These are phyloP conservation scores for Carassius auratus DNA, from an alignment of 2,113 vertebrate genomes.

Conservation along the genomic window DNA sequence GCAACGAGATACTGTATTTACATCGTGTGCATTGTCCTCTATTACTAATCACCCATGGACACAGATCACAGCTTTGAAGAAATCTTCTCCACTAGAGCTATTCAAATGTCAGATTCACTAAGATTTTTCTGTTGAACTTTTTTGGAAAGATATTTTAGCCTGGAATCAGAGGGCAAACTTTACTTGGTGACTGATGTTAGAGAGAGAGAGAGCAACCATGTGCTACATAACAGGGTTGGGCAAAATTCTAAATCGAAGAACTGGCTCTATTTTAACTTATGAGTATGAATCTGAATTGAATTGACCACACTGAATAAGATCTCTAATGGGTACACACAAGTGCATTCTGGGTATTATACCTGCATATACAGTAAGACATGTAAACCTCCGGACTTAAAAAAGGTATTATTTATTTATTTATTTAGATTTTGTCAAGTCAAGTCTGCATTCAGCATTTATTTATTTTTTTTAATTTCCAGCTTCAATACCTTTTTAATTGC, in stretches of 20 bases:
- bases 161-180: neutral
- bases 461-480: neutral
- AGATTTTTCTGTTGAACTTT: slow-evolving; percentile 16
- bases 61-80: slow-evolving; percentile 22
- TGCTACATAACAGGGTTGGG: neutral
- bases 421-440: neutral
- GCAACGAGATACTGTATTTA: slow-evolving; percentile 23
- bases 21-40: slow-evolving; percentile 28
- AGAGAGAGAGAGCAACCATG: neutral
- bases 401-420: neutral
- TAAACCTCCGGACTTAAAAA: neutral
- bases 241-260: neutral
- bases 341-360: neutral
- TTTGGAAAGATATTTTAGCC: slow-evolving; percentile 1
- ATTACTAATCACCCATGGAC: slow-evolving; percentile 11
- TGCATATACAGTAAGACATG: neutral
- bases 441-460: neutral
- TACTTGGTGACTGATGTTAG: neutral
- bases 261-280: neutral
- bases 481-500: too few relatives aligned
- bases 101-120: neutral
- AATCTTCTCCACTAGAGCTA: neutral
- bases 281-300: neutral
- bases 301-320: neutral
- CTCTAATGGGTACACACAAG: neutral